These are phyloP conservation scores for Lytechinus variegatus DNA, from an alignment of 35 echinoderm and acorn worm species.

Conservation along the genomic window DNA sequence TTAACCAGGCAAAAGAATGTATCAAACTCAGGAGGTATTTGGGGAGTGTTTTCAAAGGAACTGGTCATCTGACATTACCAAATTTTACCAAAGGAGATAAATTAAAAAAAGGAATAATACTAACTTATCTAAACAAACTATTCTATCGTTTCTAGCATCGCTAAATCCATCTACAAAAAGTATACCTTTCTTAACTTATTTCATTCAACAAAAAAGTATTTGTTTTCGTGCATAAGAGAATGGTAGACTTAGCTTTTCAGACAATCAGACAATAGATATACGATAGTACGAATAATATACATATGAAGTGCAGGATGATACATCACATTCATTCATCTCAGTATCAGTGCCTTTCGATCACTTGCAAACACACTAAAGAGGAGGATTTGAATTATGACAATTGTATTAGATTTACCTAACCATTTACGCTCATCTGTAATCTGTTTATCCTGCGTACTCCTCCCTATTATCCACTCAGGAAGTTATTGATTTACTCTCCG, in stretches of 20 bases:
- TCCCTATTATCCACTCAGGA: constrained; percentile 33
- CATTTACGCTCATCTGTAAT: constrained; percentile 1
- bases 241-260: background rate
- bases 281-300: background rate
- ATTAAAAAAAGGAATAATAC: too few relatives aligned
- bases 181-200: too few relatives aligned
- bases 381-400: background rate
- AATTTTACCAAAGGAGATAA: too few relatives aligned
- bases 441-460: constrained; percentile 35
- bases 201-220: too few relatives aligned
- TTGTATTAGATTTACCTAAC: constrained; percentile 3
- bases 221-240: too few relatives aligned
- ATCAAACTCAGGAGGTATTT: too few relatives aligned
- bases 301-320: background rate
- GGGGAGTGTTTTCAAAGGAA: too few relatives aligned
- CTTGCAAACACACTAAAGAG: background rate
- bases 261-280: background rate
- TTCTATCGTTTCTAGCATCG: too few relatives aligned
- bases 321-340: background rate
- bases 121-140: too few relatives aligned
- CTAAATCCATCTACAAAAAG: too few relatives aligned
- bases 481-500: constrained; percentile 21
- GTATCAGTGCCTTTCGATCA: background rate
- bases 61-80: too few relatives aligned
- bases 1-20: too few relatives aligned